These are phyloP conservation scores for Gymnorhina tibicen DNA, from an alignment of 2,113 vertebrate genomes.

Conservation along the genomic window DNA sequence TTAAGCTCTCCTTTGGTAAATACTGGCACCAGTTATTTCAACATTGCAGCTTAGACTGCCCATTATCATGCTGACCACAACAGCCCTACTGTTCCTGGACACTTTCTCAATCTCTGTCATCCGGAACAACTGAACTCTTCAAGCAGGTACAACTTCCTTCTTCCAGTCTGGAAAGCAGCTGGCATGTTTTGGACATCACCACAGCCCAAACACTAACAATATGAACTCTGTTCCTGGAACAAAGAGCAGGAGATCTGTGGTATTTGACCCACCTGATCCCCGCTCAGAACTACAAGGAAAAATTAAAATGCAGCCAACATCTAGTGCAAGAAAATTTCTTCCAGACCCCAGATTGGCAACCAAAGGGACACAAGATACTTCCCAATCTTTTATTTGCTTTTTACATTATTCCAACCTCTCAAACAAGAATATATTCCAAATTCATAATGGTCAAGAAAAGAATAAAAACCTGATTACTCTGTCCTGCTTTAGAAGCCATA, in stretches of 20 bases:
- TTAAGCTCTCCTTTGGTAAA: not conserved
- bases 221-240: not conserved
- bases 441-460: not conserved
- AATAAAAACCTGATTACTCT: not conserved
- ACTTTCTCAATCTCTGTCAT: not conserved
- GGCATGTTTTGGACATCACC: not conserved
- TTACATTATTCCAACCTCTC: not conserved
- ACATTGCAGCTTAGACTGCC: not conserved
- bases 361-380: constrained; percentile 13
- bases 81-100: not conserved
- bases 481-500: not conserved
- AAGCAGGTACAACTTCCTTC: not conserved
- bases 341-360: constrained; percentile 29
- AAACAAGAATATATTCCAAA: constrained; percentile 1
- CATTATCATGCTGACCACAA: not conserved
- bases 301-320: not conserved
- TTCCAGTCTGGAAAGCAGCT: not conserved
- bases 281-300: not conserved
- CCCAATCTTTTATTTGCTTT: constrained; percentile 20
- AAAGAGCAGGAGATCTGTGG: not conserved
- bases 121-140: not conserved
- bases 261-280: constrained; percentile 19
- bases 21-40: not conserved
- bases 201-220: not conserved
- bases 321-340: constrained; percentile 28